Evolutionary conservation across 2,888 invertebrate species (phyloP).

Genomic region (Allygus modestus): DNA sequence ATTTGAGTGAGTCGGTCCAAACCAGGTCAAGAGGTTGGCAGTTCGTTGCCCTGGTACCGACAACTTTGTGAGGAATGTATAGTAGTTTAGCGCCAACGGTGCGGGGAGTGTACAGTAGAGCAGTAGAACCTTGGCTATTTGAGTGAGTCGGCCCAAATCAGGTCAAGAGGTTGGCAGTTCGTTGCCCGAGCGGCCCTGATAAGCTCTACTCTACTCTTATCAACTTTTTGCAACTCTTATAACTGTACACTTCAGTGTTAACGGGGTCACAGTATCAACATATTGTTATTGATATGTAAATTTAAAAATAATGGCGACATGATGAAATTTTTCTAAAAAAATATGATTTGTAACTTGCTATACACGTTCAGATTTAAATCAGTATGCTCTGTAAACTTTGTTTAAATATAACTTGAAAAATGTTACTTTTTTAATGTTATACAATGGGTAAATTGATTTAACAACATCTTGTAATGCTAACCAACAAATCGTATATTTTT

Average conservation of each 20-base stretch:
- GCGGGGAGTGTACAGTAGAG: slow-evolving; percentile 11
- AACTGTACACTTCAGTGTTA: slow-evolving; percentile 41
- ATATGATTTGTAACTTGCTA: too few species aligned
- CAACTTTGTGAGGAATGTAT: not conserved
- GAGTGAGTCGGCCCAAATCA: slow-evolving; percentile 40
- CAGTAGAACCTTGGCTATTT: slow-evolving; percentile 39
- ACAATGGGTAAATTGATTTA: too few species aligned
- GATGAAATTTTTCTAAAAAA: too few species aligned
- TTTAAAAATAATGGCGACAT: not conserved
- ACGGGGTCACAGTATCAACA: slow-evolving; percentile 32
- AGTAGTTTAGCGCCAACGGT: not conserved
- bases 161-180: slow-evolving; percentile 52
- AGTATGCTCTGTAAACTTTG: too few species aligned
- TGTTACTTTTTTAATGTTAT: too few species aligned
- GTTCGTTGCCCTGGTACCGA: slow-evolving; percentile 34
- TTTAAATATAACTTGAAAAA: too few species aligned
- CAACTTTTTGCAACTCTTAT: slow-evolving; percentile 52
- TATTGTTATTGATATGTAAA: not conserved
- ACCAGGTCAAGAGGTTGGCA: slow-evolving; percentile 50
- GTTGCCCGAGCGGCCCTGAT: slow-evolving; percentile 45
- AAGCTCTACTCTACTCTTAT: slow-evolving; percentile 41
- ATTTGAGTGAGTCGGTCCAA: slow-evolving; percentile 43
- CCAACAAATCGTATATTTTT: too few species aligned
- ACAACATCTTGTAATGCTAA: too few species aligned
- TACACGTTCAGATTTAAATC: too few species aligned